Conservation (phyloP, 2,888 invertebrate genomes). For the Nyleta sp. region DNA sequence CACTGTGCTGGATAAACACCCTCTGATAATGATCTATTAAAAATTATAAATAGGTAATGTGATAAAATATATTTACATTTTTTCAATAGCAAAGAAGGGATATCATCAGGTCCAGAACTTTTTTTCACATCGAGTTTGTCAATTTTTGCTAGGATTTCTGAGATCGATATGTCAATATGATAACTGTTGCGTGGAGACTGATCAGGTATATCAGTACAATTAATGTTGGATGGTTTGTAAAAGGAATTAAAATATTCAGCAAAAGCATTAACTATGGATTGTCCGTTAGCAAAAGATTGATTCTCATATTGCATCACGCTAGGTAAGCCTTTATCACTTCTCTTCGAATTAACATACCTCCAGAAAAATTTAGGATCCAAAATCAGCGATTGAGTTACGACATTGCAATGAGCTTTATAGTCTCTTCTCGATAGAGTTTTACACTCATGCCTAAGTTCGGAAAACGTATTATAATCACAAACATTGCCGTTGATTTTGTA, state of each 20-base stretch:
- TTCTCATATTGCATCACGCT: background rate
- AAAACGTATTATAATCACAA: background rate
- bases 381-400: background rate
- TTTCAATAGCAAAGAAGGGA: background rate
- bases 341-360: slow-evolving; percentile 19
- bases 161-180: background rate
- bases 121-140: background rate
- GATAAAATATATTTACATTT: background rate
- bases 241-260: slow-evolving; percentile 3
- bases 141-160: background rate
- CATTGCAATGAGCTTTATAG: background rate
- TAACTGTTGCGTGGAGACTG: background rate
- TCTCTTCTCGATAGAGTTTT: background rate
- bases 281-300: background rate
- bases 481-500: background rate
- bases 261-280: slow-evolving; percentile 8
- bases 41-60: slow-evolving; percentile 10
- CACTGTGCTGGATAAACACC: background rate
- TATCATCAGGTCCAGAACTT: background rate
- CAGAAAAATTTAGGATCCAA: background rate
- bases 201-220: background rate
- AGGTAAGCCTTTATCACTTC: background rate
- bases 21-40: background rate
- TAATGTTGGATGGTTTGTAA: background rate
- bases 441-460: background rate